A percentile compares a stretch with the other conserved stretches of the same genome.
Evolutionary conservation across 2,888 invertebrate species (phyloP).

Genomic region (Rhimphoctona megacephalus): DNA sequence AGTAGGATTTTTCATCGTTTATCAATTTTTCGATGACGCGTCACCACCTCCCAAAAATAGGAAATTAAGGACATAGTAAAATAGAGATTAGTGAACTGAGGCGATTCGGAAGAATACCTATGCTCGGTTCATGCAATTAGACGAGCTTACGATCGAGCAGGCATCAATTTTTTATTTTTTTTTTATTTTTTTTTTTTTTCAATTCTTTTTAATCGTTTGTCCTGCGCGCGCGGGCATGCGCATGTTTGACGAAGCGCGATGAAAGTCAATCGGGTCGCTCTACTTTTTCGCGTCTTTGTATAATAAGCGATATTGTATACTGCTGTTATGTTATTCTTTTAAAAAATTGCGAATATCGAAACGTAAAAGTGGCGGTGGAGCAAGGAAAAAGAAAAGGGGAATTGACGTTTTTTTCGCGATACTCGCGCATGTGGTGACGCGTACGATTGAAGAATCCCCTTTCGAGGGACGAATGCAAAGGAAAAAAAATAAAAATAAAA

Average conservation of each 20-base stretch:
- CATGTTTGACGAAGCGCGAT: background rate
- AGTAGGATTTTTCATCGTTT: background rate
- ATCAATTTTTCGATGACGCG: conserved; percentile 65
- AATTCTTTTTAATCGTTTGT: background rate
- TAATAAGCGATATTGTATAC: background rate
- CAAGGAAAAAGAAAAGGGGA: background rate
- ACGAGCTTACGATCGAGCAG: conserved; percentile 10
- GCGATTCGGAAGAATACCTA: conserved; percentile 1
- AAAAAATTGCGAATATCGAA: background rate
- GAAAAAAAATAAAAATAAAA: background rate
- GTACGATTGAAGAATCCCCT: background rate
- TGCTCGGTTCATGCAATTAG: conserved; percentile 50
- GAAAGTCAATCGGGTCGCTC: background rate
- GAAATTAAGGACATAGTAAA: conserved; percentile 26
- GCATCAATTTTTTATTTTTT: background rate
- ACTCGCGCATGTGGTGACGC: conserved; percentile 26
- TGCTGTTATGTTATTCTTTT: conserved; percentile 8
- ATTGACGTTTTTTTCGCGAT: background rate
- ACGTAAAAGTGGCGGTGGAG: background rate
- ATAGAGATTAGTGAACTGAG: background rate
- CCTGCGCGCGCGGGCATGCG: background rate
- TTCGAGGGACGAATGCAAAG: background rate
- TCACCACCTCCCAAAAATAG: conserved; percentile 74
- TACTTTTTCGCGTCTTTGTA: background rate
- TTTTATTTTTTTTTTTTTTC: background rate